Conservation (phyloP, 1,140 invertebrate genomes). For the Triops cancriformis region DNA sequence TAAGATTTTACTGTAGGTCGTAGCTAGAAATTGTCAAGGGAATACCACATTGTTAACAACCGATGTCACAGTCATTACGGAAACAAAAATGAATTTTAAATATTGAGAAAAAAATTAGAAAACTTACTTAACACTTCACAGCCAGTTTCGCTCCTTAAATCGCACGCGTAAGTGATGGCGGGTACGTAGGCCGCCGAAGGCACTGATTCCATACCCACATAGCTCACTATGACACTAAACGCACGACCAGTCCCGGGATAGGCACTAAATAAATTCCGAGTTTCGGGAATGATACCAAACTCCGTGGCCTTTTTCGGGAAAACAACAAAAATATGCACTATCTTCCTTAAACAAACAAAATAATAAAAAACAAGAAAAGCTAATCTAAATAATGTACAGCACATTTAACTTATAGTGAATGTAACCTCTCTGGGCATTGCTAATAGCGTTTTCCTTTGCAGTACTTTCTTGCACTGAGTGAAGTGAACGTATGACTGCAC, state of each 20-base stretch:
- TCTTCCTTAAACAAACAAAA: constrained; percentile 20
- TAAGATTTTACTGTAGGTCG: constrained; percentile 40
- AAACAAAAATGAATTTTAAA: no score
- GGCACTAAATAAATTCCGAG: constrained; percentile 48
- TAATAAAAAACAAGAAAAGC: no score
- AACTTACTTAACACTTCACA: constrained; percentile 30
- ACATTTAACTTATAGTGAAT: no score
- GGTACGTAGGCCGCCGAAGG: constrained; percentile 56
- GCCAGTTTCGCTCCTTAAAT: constrained; percentile 33
- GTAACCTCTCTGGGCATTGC: no score
- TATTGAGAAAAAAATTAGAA: no score
- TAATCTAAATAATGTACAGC: no score
- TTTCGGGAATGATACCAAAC: constrained; percentile 29
- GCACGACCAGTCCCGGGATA: constrained; percentile 55
- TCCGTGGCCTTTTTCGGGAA: constrained; percentile 15
- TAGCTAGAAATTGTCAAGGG: background rate
- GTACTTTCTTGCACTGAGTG: no score
- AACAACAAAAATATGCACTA: constrained; percentile 26
- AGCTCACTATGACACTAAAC: constrained; percentile 51
- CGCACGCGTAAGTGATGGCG: constrained; percentile 54
- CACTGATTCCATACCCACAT: constrained; percentile 34
- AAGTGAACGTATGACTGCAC: no score
- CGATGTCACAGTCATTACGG: no score
- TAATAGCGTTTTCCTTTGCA: no score
- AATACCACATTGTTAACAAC: no score